Percentiles rank a stretch among this genome's conserved stretches.
These are phyloP conservation scores for Ditylenchus weischeri DNA, from an alignment of 2,888 invertebrate species.

Conservation along the genomic window DNA sequence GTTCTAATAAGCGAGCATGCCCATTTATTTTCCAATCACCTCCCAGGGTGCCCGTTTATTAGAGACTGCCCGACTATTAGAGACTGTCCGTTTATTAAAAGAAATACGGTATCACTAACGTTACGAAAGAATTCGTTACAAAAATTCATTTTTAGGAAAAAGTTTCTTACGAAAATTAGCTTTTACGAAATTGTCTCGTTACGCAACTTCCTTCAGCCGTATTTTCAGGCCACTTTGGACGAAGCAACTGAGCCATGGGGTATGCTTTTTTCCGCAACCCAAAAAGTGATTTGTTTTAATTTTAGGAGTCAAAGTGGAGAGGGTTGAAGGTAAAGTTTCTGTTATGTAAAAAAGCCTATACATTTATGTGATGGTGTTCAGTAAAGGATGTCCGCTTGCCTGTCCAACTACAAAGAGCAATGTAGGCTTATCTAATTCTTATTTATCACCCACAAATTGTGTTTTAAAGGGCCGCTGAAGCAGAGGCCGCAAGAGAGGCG, in stretches of 20 bases:
- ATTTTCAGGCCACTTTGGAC: conserved; percentile 30
- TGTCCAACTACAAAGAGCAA: conserved; percentile 84
- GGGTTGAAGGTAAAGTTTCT: conserved; percentile 28
- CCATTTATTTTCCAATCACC: too few species aligned
- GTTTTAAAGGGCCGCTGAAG: conserved; percentile 75
- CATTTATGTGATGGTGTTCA: not conserved
- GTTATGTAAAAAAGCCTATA: not conserved
- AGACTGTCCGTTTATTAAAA: too few species aligned
- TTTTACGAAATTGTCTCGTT: too few species aligned
- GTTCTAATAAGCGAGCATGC: too few species aligned
- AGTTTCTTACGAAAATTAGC: too few species aligned
- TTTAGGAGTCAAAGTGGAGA: conserved; percentile 36
- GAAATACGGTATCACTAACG: too few species aligned
- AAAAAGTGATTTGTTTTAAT: not conserved
- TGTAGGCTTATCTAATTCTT: conserved; percentile 57
- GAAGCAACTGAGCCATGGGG: conserved; percentile 40
- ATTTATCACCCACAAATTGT: too few species aligned
- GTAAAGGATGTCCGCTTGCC: conserved; percentile 78
- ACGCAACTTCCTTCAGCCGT: too few species aligned
- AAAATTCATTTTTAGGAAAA: too few species aligned
- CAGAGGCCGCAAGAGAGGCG: conserved; percentile 86
- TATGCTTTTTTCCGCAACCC: not conserved
- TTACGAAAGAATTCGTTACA: too few species aligned
- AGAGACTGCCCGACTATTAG: too few species aligned
- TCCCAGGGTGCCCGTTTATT: too few species aligned